Conservation (phyloP, 2,113 vertebrate genomes). For the Corythornis madagascariensis region DNA sequence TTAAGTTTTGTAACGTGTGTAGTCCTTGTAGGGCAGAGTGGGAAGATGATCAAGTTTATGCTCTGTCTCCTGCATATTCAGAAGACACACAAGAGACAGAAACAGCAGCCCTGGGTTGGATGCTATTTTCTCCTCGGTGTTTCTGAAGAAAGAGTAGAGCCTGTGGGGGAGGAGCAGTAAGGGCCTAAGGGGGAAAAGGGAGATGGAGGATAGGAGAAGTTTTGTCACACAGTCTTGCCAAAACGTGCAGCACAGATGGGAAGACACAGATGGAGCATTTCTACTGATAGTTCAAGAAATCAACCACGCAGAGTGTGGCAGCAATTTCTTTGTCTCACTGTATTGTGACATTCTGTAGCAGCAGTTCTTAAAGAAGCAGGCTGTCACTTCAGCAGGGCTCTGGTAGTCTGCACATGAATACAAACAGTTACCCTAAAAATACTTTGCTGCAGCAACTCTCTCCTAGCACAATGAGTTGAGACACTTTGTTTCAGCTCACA, state of each 20-base stretch:
- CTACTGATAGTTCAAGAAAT: slow-evolving; percentile 61
- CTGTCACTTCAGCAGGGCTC: slow-evolving; percentile 25
- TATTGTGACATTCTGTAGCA: slow-evolving; percentile 32
- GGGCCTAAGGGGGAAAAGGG: neutral
- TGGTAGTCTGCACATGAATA: slow-evolving; percentile 24
- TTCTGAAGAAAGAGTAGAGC: neutral
- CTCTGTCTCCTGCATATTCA: neutral
- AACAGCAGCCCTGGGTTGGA: neutral
- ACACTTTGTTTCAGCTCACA: slow-evolving; percentile 34
- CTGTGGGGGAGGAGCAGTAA: neutral
- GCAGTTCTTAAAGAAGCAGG: slow-evolving; percentile 49
- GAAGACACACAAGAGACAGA: neutral
- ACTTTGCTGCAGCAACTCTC: slow-evolving; percentile 12
- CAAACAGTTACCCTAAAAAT: slow-evolving; percentile 44
- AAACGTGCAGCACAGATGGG: slow-evolving; percentile 22
- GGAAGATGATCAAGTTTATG: neutral
- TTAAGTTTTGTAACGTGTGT: neutral
- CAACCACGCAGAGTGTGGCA: slow-evolving; percentile 16
- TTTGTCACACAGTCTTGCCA: slow-evolving; percentile 24
- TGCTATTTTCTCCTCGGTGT: neutral
- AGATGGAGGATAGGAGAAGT: neutral
- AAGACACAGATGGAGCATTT: slow-evolving; percentile 36
- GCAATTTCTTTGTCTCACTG: slow-evolving; percentile 1
- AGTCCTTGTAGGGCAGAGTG: neutral
- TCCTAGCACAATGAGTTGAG: slow-evolving; percentile 22